phyloP scores from a whole-genome alignment of 2,888 invertebrate genomes.

The Andrena marginata region DNA sequence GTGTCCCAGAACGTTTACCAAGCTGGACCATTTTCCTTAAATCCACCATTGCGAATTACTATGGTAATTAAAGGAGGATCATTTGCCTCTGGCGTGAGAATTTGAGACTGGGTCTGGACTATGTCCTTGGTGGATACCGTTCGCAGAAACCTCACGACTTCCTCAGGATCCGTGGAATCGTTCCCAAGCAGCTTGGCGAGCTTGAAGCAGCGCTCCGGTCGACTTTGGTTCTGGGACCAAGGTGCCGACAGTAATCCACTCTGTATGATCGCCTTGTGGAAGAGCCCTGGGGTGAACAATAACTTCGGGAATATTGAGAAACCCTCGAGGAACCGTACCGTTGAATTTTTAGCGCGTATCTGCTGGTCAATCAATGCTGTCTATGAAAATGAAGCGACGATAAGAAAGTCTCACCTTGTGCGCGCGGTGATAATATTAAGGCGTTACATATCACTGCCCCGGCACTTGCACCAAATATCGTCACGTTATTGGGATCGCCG shows the following conservation, averaged over 20 bases:
- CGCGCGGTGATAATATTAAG: constrained; percentile 71
- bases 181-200: constrained; percentile 68
- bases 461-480: constrained; percentile 77
- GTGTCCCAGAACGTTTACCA: too few species aligned
- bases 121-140: constrained; percentile 75
- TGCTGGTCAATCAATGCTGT: too few species aligned
- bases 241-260: constrained; percentile 69
- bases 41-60: neutral
- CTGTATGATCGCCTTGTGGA: constrained; percentile 78
- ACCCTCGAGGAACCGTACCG: too few species aligned
- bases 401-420: constrained; percentile 70
- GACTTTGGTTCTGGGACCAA: constrained; percentile 56
- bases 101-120: constrained; percentile 72
- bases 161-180: constrained; percentile 65
- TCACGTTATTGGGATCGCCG: constrained; percentile 77
- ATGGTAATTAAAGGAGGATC: neutral
- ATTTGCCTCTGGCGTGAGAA: constrained; percentile 64
- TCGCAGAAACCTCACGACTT: constrained; percentile 71
- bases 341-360: too few species aligned
- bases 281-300: constrained; percentile 68
- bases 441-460: constrained; percentile 69
- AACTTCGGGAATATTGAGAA: neutral
- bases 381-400: neutral
- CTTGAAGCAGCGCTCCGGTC: constrained; percentile 55
- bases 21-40: too few species aligned